A percentile compares a stretch with the other conserved stretches of the same genome.
Evolutionary conservation across 2,797 vertebrate species (phyloP).

Genomic region (Amblyraja radiata): DNA sequence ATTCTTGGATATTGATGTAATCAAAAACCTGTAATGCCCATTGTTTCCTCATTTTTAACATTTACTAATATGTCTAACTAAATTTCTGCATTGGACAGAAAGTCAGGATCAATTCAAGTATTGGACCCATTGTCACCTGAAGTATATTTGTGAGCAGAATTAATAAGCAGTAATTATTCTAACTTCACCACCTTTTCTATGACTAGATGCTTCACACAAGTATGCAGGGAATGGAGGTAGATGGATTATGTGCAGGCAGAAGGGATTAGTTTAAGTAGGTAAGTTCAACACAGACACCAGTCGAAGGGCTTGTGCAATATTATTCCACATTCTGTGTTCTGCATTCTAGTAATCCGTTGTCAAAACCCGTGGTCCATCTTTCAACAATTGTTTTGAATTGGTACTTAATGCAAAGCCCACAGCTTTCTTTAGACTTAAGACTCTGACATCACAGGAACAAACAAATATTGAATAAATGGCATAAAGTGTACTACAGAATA

Average conservation of each 20-base stretch:
- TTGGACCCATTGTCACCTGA: background rate
- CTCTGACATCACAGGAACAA: background rate
- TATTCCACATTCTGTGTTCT: background rate
- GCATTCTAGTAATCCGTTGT: background rate
- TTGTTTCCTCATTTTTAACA: background rate
- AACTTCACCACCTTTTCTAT: background rate
- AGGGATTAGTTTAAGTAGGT: too few relatives aligned
- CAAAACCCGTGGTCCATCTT: background rate
- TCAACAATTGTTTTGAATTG: background rate
- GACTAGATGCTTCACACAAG: background rate
- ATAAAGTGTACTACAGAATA: background rate
- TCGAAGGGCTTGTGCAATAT: too few relatives aligned
- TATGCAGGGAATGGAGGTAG: too few relatives aligned
- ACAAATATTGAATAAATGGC: background rate
- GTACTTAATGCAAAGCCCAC: background rate
- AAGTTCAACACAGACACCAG: too few relatives aligned
- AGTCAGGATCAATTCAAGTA: background rate
- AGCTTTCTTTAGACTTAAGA: background rate
- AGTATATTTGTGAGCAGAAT: background rate
- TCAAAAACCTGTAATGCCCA: background rate
- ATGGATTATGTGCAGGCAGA: too few relatives aligned
- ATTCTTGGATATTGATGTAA: background rate
- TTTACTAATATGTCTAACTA: background rate
- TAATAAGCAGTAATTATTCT: background rate
- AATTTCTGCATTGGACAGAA: background rate